These are phyloP conservation scores for Coreoperca whiteheadi DNA, from an alignment of 2,113 vertebrate genomes.

Conservation along the genomic window DNA sequence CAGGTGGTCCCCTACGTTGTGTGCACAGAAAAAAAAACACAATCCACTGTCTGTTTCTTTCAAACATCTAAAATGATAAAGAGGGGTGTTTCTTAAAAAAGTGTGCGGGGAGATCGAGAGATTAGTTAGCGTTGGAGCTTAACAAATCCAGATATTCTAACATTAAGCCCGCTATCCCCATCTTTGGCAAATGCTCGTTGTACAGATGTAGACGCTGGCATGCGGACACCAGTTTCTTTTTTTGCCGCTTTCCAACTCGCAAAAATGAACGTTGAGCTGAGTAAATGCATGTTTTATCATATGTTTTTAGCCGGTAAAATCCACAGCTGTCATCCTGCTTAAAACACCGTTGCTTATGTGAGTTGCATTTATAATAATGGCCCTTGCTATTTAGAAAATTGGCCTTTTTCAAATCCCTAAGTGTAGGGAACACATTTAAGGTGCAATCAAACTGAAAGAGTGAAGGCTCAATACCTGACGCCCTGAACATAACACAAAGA, in stretches of 20 bases:
- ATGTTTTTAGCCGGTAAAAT: neutral
- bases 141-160: too few relatives aligned
- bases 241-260: too few relatives aligned
- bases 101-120: neutral
- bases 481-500: neutral
- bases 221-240: neutral
- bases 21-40: neutral
- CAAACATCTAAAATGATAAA: too few relatives aligned
- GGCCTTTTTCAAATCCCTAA: neutral
- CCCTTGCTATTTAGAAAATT: neutral
- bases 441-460: too few relatives aligned
- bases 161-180: neutral
- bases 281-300: neutral
- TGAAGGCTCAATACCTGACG: neutral
- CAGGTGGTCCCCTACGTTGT: too few relatives aligned
- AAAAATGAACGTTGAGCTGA: slow-evolving; percentile 3
- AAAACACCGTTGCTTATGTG: neutral
- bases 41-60: too few relatives aligned
- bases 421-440: too few relatives aligned
- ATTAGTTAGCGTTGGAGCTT: neutral
- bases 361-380: neutral
- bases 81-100: neutral
- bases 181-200: neutral
- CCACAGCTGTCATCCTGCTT: neutral
- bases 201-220: neutral